phyloP scores from a whole-genome alignment of 2,113 vertebrate genomes.

The Dolichallabes microphthalmus region DNA sequence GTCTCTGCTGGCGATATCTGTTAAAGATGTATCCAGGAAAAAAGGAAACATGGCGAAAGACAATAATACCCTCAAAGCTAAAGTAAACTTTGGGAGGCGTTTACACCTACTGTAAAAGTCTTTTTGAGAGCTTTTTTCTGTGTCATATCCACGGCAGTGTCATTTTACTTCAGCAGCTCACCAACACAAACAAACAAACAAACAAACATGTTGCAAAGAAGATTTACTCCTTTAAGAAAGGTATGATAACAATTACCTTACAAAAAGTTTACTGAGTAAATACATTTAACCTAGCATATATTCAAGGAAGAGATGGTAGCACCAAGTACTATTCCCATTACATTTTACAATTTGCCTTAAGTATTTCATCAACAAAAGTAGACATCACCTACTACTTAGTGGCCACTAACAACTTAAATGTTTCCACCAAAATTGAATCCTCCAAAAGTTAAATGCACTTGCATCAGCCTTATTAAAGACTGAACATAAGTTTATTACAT shows the following conservation, averaged over 20 bases:
- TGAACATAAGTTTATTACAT: not conserved
- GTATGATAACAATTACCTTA: not conserved
- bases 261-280: not conserved
- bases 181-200: not conserved
- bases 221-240: not conserved
- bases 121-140: not conserved
- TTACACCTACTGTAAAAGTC: not conserved
- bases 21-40: not conserved
- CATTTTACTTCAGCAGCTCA: not conserved
- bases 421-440: not conserved
- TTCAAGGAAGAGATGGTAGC: not conserved
- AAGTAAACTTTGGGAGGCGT: not conserved
- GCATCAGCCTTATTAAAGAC: not conserved
- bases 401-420: not conserved
- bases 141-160: too few relatives aligned
- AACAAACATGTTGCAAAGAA: not conserved
- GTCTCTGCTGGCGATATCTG: constrained; percentile 8
- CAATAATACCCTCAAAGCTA: constrained; percentile 1
- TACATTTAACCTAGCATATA: not conserved
- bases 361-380: not conserved
- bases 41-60: constrained; percentile 1
- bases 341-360: not conserved
- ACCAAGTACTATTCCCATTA: not conserved
- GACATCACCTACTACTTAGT: not conserved
- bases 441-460: not conserved